Evolutionary conservation across 37 sponge, comb jelly and placozoan genomes (phyloP).

Genomic region (Axinella damicornis): DNA sequence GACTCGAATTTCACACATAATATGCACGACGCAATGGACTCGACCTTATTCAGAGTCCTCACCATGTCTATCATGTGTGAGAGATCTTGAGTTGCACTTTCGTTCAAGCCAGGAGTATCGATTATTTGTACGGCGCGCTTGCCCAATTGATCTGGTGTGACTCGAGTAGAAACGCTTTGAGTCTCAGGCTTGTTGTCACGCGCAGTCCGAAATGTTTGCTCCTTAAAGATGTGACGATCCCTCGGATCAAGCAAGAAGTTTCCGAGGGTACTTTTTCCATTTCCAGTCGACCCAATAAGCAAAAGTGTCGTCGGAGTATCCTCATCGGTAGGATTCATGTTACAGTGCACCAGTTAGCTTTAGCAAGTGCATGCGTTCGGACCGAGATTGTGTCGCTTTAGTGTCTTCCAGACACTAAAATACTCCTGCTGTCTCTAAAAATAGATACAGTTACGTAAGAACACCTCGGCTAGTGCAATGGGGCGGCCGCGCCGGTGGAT

Average conservation of each 20-base stretch:
- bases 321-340: too few species aligned
- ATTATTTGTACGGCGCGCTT: constrained; percentile 1
- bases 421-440: too few species aligned
- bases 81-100: constrained; percentile 26
- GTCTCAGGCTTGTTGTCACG: constrained; percentile 38
- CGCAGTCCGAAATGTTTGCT: constrained; percentile 38
- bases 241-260: constrained; percentile 53
- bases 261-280: constrained; percentile 53
- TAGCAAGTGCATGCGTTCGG: too few species aligned
- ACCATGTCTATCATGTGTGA: constrained; percentile 44
- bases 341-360: too few species aligned
- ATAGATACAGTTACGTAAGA: too few species aligned
- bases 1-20: constrained; percentile 1
- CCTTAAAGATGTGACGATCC: background rate
- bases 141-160: too few species aligned
- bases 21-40: background rate
- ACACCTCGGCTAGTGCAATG: too few species aligned
- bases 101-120: constrained; percentile 60
- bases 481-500: too few species aligned
- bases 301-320: constrained; percentile 39
- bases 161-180: background rate
- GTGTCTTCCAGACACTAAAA: too few species aligned
- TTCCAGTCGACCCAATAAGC: constrained; percentile 61
- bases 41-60: background rate
- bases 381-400: too few species aligned